Percentiles rank a stretch among this genome's conserved stretches.
phyloP scores from a whole-genome alignment of 92 coral and sea anemone species.

The Palythoa caribaeorum region DNA sequence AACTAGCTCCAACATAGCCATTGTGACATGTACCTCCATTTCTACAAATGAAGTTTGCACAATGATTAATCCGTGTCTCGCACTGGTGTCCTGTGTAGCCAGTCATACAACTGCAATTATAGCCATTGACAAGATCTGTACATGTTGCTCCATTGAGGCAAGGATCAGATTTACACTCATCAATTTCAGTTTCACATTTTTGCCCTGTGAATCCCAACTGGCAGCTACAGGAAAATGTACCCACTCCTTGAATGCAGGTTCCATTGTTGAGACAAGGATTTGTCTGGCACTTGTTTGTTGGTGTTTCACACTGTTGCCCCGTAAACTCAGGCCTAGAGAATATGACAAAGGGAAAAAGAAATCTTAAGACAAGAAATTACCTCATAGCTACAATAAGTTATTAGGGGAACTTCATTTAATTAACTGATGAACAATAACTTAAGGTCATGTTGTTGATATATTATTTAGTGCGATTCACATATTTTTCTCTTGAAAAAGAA shows the following conservation, averaged over 20 bases:
- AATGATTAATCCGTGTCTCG: constrained; percentile 78
- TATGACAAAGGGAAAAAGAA: neutral
- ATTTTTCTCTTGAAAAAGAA: neutral
- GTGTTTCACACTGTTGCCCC: constrained; percentile 80
- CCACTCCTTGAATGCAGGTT: constrained; percentile 78
- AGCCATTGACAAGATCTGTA: constrained; percentile 61
- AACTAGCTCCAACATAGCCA: constrained; percentile 66
- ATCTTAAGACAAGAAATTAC: neutral
- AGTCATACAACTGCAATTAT: constrained; percentile 75
- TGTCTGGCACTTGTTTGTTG: constrained; percentile 69
- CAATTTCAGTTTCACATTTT: constrained; percentile 80
- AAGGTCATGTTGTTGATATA: no score
- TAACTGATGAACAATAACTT: no score
- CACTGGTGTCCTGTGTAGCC: constrained; percentile 83
- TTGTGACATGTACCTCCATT: constrained; percentile 90
- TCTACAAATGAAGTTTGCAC: constrained; percentile 67
- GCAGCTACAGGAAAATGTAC: constrained; percentile 74
- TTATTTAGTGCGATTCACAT: no score
- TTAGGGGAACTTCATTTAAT: no score
- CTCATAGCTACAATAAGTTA: no score
- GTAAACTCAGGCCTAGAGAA: constrained; percentile 81
- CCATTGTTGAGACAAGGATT: constrained; percentile 82
- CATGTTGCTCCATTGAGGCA: constrained; percentile 90
- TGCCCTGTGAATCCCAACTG: constrained; percentile 85
- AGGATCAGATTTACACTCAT: constrained; percentile 91